Evolutionary conservation across 2,113 vertebrate species (phyloP).

Genomic region (Cyanoliseus patagonus): DNA sequence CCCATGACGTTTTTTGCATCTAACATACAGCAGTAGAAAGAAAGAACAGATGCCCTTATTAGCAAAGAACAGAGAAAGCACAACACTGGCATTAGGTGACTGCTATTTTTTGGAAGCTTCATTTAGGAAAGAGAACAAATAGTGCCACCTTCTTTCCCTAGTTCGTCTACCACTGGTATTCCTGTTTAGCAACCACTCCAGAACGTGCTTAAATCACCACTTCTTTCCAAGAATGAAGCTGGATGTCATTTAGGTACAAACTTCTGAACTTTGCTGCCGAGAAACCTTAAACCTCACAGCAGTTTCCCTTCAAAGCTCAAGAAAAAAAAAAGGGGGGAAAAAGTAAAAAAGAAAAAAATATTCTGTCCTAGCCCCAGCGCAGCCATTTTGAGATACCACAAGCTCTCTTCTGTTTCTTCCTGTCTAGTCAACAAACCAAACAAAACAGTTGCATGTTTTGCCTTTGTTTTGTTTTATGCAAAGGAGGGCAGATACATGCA

Average conservation of each 20-base stretch:
- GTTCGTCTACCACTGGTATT: background rate
- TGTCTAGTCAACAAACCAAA: background rate
- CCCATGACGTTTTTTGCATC: background rate
- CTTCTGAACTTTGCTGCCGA: background rate
- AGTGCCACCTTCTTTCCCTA: background rate
- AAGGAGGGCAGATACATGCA: background rate
- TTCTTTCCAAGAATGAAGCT: background rate
- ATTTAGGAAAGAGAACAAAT: background rate
- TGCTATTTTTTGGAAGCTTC: background rate
- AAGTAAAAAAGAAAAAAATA: background rate
- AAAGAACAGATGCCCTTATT: background rate
- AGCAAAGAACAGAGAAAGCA: background rate
- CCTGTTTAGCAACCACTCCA: background rate
- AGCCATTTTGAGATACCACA: background rate
- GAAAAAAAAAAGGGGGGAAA: too few relatives aligned
- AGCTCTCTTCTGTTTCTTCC: background rate
- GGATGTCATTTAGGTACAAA: background rate
- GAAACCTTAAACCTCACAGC: background rate
- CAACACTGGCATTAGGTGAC: background rate
- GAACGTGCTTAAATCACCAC: background rate
- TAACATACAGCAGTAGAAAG: background rate
- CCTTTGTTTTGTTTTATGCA: background rate
- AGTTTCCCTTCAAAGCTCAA: background rate
- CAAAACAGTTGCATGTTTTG: background rate
- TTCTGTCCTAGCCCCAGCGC: background rate